Conservation (phyloP, 2,888 invertebrate genomes). For the Steinernema carpocapsae region DNA sequence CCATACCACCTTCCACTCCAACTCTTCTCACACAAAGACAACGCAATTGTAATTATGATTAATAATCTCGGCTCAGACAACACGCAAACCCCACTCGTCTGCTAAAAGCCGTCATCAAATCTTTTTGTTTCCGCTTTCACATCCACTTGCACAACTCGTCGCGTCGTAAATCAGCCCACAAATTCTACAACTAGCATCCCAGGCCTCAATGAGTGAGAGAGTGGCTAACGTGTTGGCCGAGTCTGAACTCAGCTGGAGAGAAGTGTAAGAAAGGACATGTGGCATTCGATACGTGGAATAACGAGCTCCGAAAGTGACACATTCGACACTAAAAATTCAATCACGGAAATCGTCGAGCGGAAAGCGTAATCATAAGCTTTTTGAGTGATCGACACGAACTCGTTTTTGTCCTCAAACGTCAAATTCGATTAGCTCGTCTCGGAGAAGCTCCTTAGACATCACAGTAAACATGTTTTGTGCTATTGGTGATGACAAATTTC, state of each 20-base stretch:
- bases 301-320: background rate
- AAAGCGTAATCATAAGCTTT: background rate
- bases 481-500: no score
- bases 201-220: no score
- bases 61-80: background rate
- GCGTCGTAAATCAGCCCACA: slow-evolving; percentile 6
- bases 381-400: background rate
- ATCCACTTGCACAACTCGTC: background rate
- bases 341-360: background rate
- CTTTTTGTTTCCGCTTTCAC: background rate
- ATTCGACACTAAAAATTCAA: background rate
- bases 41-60: no score
- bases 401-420: no score
- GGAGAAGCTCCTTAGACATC: slow-evolving; percentile 5
- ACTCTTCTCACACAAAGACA: no score
- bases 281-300: background rate
- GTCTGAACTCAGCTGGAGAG: no score
- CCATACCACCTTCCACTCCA: no score
- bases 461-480: background rate
- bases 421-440: background rate
- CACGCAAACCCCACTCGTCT: no score
- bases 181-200: no score
- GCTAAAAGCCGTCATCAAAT: background rate
- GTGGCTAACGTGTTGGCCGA: no score
- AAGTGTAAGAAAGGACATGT: background rate